Base-by-base conservation (phyloP, 2,113 vertebrate species). In the Galeopterus variegatus region DNA sequence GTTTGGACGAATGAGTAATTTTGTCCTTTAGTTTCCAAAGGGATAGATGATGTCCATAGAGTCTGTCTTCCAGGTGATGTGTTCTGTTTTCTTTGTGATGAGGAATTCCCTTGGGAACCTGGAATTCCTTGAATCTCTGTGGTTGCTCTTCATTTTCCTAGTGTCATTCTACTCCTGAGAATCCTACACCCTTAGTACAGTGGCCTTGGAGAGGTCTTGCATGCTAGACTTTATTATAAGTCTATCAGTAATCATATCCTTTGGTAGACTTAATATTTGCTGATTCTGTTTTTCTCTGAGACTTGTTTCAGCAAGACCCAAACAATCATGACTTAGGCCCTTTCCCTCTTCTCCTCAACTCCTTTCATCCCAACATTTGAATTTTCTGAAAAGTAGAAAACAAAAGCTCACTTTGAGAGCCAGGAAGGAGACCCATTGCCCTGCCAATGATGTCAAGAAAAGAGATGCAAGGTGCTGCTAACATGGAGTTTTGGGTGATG, bases 351-450 rank as follows among this genome's bases (percentile, higher is more conserved):
- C 18, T 80, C 60, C 18, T 84, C 65, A 69, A 9, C 18, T 76
- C 6, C 24, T 58, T 31, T 94, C 23, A 65, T 89, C 10, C 80
- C 4, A 89, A 4, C n/a, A 67, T 26, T 87, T 93, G 60, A 23
- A 80, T 94, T 90, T 95, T 93, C 62, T 62, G 52, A 84, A 86
- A 86, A 77, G 36, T 84, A 75, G 72, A 97, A 97, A 72, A 67
- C 10, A 50, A n/a, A 62, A 69, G 60, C 67, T 94, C 4, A 83
- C 58, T 76, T 31, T 18, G n/a, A 65, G 48, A 45, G 50, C 23
- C 26, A 52, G 73, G 26, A 65, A 69, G 76, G 86, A 91, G 90
- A 65, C n/a, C 52, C 19, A 3, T 87, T 65, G 33, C 14, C 15
- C 31, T 86, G 19, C 17, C 28, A 6, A 13, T n/a, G 52, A 75